Evolutionary conservation across 1,140 invertebrate genomes (phyloP), one percentile per base, ranked within the genome.

Genomic region (Zaprionus capensis): DNA sequence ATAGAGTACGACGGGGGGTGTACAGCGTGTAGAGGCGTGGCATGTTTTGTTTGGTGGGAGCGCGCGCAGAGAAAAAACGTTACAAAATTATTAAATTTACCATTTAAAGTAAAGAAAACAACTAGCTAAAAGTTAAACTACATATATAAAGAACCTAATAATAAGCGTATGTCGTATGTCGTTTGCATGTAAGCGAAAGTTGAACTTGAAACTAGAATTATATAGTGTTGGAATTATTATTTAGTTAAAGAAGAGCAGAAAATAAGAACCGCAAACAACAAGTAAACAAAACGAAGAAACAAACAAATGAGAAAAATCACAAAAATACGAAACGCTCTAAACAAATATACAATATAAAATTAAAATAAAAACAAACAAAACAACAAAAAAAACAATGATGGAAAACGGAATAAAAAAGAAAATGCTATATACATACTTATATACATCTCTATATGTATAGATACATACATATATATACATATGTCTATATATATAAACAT

Each of bases 151-250:
- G 86, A 85, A 90, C 86, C 85, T 90, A 85, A 80, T 88, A 76
- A 90, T 90, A 90, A 90, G 85, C 85, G 81, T 90, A 90, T 81
- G 85, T 85, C 81, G 85, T 76, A 76, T 76, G 73, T 91, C 85
- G 85, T 90, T 90, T 90, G 88, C 86, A 91, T 90, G 82, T 90
- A 90, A 90, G 85, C 86, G 86, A 90, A 90, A 90, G 85, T 90
- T 90, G 85, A 90, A 90, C 85, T 90, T 90, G 85, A 90, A 88
- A 90, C 85, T 90, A 90, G 85, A 88, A 90, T 91, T 90, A 90
- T 85, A 90, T 90, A 90, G 86, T 90, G 86, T 90, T 90, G 85
- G 85, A 90, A 91, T 82, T 91, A 90, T 90, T 90, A 90, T 88
- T 90, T 90, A 90, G 85, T 90, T 77, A 90, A 85, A 82, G 70